Evolutionary conservation across 1,140 invertebrate species (phyloP).

Genomic region (Diachasma alloeum): DNA sequence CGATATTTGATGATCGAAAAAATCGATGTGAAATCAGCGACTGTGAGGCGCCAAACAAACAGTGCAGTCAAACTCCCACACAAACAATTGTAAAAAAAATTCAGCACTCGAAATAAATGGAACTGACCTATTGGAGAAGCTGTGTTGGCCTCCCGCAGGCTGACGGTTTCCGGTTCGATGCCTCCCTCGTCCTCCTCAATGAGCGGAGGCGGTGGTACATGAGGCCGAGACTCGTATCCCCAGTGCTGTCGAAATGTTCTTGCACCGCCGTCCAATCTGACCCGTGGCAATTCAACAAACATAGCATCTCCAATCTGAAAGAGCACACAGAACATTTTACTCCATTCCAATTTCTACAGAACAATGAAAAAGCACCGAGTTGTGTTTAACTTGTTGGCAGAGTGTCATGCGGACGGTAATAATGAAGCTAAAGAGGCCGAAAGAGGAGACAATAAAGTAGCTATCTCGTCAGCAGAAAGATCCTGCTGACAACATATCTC

Average conservation of each 20-base stretch:
- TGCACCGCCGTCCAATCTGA: slow-evolving; percentile 74
- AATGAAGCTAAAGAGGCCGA: background rate
- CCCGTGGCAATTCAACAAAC: slow-evolving; percentile 73
- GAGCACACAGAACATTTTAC: background rate
- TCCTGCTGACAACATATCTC: background rate
- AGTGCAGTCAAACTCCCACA: no score
- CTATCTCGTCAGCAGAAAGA: background rate
- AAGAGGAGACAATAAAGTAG: background rate
- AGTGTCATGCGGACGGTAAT: background rate
- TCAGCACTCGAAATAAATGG: slow-evolving; percentile 12
- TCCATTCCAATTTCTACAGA: background rate
- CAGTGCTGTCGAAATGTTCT: slow-evolving; percentile 70
- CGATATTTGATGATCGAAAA: no score
- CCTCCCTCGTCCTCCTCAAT: slow-evolving; percentile 73
- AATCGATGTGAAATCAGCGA: no score
- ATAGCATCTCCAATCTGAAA: slow-evolving; percentile 69
- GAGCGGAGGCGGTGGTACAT: slow-evolving; percentile 73
- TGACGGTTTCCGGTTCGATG: slow-evolving; percentile 66
- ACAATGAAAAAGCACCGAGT: background rate
- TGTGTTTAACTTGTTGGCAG: background rate
- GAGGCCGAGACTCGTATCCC: slow-evolving; percentile 70
- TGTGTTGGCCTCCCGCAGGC: slow-evolving; percentile 65
- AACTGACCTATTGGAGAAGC: slow-evolving; percentile 68
- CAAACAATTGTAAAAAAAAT: background rate
- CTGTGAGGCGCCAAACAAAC: no score